Percentiles rank a stretch among this genome's conserved stretches.
These are phyloP conservation scores for Xestoiulus laeticollis DNA, from an alignment of 2,888 invertebrate genomes.

Conservation along the genomic window DNA sequence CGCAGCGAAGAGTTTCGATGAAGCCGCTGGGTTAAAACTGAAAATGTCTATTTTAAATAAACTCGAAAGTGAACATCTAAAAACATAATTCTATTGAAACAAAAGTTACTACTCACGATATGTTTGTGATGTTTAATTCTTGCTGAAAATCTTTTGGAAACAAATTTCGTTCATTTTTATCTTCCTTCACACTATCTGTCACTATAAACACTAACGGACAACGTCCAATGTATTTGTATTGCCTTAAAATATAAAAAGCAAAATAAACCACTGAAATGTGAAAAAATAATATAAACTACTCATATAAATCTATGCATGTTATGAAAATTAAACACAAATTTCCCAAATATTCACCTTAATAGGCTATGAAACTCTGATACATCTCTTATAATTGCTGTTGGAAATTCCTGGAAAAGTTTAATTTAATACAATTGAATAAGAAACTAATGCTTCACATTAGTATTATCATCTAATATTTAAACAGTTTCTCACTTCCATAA, in stretches of 20 bases:
- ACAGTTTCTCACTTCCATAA: slow-evolving; percentile 41
- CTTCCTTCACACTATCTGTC: slow-evolving; percentile 39
- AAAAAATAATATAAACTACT: too few relatives aligned
- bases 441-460: background rate
- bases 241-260: background rate
- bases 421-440: too few relatives aligned
- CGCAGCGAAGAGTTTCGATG: background rate
- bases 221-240: background rate
- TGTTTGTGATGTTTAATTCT: slow-evolving; percentile 9
- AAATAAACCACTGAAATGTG: background rate
- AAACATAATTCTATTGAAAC: background rate
- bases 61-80: background rate
- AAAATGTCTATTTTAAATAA: background rate
- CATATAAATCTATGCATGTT: too few relatives aligned
- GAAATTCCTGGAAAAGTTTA: slow-evolving; percentile 35
- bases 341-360: slow-evolving; percentile 8
- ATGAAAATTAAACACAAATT: background rate
- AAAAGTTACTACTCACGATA: slow-evolving; percentile 25
- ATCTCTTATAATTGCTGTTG: slow-evolving; percentile 39
- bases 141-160: slow-evolving; percentile 42
- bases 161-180: slow-evolving; percentile 42
- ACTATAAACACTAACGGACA: slow-evolving; percentile 48
- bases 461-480: background rate
- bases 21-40: slow-evolving; percentile 48
- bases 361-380: slow-evolving; percentile 36